Evolutionary conservation across 2,888 invertebrate species (phyloP), one percentile per base, ranked within the genome.

Genomic region (Gortyna flavago): DNA sequence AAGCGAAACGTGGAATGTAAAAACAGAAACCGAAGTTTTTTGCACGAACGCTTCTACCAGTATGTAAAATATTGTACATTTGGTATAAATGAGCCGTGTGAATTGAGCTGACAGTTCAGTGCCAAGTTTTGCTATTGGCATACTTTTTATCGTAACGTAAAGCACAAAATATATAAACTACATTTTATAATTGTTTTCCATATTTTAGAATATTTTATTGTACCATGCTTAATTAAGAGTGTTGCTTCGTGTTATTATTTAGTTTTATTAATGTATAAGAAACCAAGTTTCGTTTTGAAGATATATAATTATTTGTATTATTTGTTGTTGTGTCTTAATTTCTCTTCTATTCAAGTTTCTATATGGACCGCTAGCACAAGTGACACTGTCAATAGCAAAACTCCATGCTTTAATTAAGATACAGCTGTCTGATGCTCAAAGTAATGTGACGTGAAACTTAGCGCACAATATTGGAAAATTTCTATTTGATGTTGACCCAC

Each of bases 51-150:
- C 95, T 95, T 95, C 92, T 94, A 95, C 93, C 95, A 95, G 95
- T 93, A 95, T 96, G 96, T 96, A 96, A 95, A 96, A 96, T 96
- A 96, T 96, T 96, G 96, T 96, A 96, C 96, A 96, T 96, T 96
- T 95, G 96, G 96, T 95, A 94, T 96, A 96, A 95, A 95, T 95
- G 96, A 96, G 96, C 95, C 94, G 96, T 94, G 96, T 96, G 96
- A 94, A 92, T 93, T 94, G 96, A 96, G 96, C 96, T 92, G 95
- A 95, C 96, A 95, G 95, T 93, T 89, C 93, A 92, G 94, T 94
- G 96, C 94, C 95, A 93, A 93, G 96, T 96, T 96, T 96, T 96
- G 96, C 96, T 96, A 96, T 96, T 96, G 96, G 96, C 96, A 95
- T 91, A 87, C 86, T 88, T 88, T 91, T 87, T 91, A 91, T 92